Conservation (phyloP, 2,797 vertebrate genomes). For the Leucoraja ocellata region DNA sequence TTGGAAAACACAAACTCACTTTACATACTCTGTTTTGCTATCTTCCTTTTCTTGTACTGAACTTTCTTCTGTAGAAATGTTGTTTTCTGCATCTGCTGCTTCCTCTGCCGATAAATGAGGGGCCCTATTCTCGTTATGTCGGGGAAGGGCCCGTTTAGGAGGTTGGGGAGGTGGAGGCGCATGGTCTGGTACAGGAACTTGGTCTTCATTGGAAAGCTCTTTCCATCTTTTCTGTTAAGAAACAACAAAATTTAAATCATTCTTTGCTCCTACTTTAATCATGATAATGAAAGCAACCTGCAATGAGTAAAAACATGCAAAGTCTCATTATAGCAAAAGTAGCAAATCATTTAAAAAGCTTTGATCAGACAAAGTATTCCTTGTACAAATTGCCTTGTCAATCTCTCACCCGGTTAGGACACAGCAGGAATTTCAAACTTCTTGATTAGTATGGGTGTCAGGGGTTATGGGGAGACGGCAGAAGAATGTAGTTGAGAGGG, state of each 20-base stretch:
- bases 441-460: too few relatives aligned
- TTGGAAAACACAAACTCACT: slow-evolving; percentile 44
- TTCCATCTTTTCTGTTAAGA: slow-evolving; percentile 59
- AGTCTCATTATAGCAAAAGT: not conserved
- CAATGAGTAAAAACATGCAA: not conserved
- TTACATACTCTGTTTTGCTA: slow-evolving; percentile 58
- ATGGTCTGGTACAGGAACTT: slow-evolving; percentile 61
- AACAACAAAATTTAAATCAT: slow-evolving; percentile 16
- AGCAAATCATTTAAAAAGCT: not conserved
- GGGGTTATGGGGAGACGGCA: too few relatives aligned
- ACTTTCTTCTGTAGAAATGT: slow-evolving; percentile 46
- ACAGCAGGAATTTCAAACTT: not conserved
- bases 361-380: not conserved
- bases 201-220: slow-evolving; percentile 63
- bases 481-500: too few relatives aligned
- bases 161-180: slow-evolving; percentile 55
- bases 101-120: slow-evolving; percentile 55
- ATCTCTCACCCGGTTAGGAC: not conserved
- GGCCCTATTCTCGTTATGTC: slow-evolving; percentile 70
- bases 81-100: slow-evolving; percentile 51
- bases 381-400: not conserved
- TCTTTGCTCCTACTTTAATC: too few relatives aligned
- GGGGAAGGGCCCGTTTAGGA: slow-evolving; percentile 61
- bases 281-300: not conserved
- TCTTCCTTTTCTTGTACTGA: slow-evolving; percentile 56